A percentile compares a stretch with the other conserved stretches of the same genome.
phyloP scores from a whole-genome alignment of 2,797 vertebrate species.

The Nannoperca obscura region DNA sequence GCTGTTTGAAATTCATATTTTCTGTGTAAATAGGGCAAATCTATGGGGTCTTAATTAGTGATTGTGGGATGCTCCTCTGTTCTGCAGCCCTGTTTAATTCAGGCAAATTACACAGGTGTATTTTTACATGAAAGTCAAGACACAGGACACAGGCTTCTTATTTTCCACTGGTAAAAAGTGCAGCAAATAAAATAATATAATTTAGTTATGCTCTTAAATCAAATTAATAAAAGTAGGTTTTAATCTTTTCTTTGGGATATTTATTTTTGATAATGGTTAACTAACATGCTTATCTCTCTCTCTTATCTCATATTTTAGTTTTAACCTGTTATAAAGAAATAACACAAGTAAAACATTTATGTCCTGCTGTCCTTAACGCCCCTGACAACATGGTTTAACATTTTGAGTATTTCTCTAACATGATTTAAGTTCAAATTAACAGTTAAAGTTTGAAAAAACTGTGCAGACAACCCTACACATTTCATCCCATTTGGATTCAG shows the following conservation, averaged over 20 bases:
- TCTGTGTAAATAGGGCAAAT: slow-evolving; percentile 38
- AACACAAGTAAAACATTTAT: not conserved
- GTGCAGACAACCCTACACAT: not conserved
- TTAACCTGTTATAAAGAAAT: not conserved
- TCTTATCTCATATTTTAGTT: not conserved
- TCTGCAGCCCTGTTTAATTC: slow-evolving; percentile 28
- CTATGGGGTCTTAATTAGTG: slow-evolving; percentile 42
- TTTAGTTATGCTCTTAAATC: not conserved
- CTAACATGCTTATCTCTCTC: not conserved
- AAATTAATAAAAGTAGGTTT: not conserved
- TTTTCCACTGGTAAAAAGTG: not conserved
- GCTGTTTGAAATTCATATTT: slow-evolving; percentile 25
- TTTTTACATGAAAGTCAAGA: slow-evolving; percentile 19
- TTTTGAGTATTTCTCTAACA: not conserved
- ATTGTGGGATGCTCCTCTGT: slow-evolving; percentile 3
- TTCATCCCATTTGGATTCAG: not conserved
- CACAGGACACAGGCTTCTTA: not conserved
- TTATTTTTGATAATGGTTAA: not conserved
- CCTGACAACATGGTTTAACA: not conserved
- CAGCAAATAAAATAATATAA: not conserved
- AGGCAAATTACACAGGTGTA: slow-evolving; percentile 2
- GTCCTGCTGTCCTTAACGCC: not conserved
- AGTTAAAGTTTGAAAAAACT: not conserved
- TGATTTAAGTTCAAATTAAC: too few species aligned
- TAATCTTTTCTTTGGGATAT: not conserved